A percentile compares a stretch with the other conserved stretches of the same genome.
These are phyloP conservation scores for Phrixothrix hirtus DNA, from an alignment of 2,888 invertebrate genomes.

Conservation along the genomic window DNA sequence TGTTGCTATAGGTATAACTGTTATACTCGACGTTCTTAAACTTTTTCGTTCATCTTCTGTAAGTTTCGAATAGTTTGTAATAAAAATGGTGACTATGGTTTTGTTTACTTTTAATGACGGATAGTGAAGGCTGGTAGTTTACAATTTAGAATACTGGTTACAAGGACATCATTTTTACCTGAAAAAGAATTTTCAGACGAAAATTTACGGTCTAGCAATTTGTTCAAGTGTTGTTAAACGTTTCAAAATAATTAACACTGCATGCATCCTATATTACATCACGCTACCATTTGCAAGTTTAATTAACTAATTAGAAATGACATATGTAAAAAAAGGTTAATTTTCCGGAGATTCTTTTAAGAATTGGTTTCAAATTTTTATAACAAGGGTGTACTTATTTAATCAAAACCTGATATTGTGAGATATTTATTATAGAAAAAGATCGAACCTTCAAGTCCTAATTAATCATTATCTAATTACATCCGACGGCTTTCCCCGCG, in stretches of 20 bases:
- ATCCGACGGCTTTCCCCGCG: conserved; percentile 27
- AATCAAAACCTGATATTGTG: conserved; percentile 20
- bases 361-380: not conserved
- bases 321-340: conserved; percentile 2
- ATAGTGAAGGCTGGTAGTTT: too few relatives aligned
- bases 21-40: too few relatives aligned
- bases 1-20: too few relatives aligned
- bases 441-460: conserved; percentile 31
- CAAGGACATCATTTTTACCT: too few relatives aligned
- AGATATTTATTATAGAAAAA: conserved; percentile 28
- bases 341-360: too few relatives aligned
- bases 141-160: too few relatives aligned
- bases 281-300: conserved; percentile 6
- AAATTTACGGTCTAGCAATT: conserved; percentile 1
- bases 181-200: not conserved
- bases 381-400: conserved; percentile 8
- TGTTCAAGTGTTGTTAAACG: conserved; percentile 8
- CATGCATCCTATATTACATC: conserved; percentile 8
- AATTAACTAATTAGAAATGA: conserved; percentile 8
- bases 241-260: conserved; percentile 10
- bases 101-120: too few relatives aligned
- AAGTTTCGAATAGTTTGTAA: too few relatives aligned
- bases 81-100: too few relatives aligned
- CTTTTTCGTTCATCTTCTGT: too few relatives aligned
- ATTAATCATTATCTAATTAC: conserved; percentile 34